Evolutionary conservation across 2,888 invertebrate genomes (phyloP), one percentile per base, ranked within the genome.

Genomic region (Philonicus albiceps): DNA sequence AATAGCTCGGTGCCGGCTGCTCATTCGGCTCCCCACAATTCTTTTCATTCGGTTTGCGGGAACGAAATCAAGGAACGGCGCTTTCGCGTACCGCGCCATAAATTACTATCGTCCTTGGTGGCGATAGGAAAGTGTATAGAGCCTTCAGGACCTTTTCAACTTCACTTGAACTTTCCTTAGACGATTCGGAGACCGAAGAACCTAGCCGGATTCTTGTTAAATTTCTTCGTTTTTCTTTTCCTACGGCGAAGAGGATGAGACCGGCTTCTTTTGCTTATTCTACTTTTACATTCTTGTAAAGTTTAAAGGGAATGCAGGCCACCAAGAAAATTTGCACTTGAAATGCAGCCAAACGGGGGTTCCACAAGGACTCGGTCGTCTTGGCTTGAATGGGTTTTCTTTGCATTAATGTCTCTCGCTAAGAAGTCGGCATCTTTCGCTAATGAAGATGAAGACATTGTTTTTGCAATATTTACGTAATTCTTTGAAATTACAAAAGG

Each of bases 41-140:
- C 31, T 53, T 80, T 80, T 49, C 31, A 27, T 8, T 6, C 53
- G 22, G 64, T 8, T 13, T 49, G n/a, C 27, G 19, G 53, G 27
- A 53, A 31, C 8, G 80, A 49, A 55, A 34, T n/a, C 53, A 49
- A 19, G 40, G 27, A 73, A 13, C n/a, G 37, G 40, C 37, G 64
- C 55, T 84, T 85, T 74, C 74, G 73, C 74, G 72, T 2, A 19
- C 64, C 22, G 27, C 8, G 27, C 73, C 43, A 85, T 85, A 49
- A 49, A 85, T 72, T 85, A 73, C 85, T 74, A 85, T 85, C 43
- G 74, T 74, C 49, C 85, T 73, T 30, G 40, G 30, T 74, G 19
- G 30, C 19, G 31, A 37, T 2, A 11, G 53, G 22, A 43, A 40
- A 76, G 34, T 34, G n/a, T 34, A 74, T 31, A 16, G 34, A 37